A percentile compares a stretch with the other conserved stretches of the same genome.
Conservation (phyloP, 2,888 invertebrate genomes). For the Drosophila prolongata region DNA sequence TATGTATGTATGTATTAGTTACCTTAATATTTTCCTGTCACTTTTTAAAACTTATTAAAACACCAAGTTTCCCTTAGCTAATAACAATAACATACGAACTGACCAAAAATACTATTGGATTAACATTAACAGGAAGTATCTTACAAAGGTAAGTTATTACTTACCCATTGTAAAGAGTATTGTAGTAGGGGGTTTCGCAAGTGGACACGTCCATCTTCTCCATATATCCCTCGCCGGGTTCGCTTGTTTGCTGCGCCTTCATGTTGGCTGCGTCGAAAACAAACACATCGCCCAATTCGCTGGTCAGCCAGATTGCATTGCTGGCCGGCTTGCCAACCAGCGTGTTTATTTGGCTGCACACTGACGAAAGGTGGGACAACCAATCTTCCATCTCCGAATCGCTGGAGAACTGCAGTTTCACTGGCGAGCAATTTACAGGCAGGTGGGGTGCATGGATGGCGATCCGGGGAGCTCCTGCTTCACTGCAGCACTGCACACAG, state of each 20-base stretch:
- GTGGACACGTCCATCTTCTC: constrained; percentile 90
- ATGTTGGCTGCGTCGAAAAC: constrained; percentile 90
- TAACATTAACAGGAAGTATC: too few relatives aligned
- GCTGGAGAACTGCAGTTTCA: constrained; percentile 91
- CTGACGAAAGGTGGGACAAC: constrained; percentile 92
- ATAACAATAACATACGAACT: too few relatives aligned
- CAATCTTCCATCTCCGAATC: constrained; percentile 96
- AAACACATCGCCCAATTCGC: constrained; percentile 92
- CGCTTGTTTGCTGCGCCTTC: constrained; percentile 85
- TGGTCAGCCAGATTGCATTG: constrained; percentile 91
- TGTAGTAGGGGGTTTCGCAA: constrained; percentile 87
- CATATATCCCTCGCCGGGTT: constrained; percentile 84
- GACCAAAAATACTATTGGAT: too few relatives aligned
- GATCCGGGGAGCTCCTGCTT: constrained; percentile 91
- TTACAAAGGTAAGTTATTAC: constrained; percentile 13
- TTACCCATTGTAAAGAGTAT: constrained; percentile 88
- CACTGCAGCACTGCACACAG: constrained; percentile 91
- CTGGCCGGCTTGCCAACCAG: constrained; percentile 89
- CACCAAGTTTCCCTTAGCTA: too few relatives aligned
- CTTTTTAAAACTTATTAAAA: background rate
- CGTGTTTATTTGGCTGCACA: constrained; percentile 90
- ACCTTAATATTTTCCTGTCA: background rate
- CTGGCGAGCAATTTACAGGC: constrained; percentile 85
- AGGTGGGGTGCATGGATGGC: constrained; percentile 89
- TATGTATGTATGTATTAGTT: background rate